Conservation (phyloP, 2,113 vertebrate species). For the Podiceps cristatus region DNA sequence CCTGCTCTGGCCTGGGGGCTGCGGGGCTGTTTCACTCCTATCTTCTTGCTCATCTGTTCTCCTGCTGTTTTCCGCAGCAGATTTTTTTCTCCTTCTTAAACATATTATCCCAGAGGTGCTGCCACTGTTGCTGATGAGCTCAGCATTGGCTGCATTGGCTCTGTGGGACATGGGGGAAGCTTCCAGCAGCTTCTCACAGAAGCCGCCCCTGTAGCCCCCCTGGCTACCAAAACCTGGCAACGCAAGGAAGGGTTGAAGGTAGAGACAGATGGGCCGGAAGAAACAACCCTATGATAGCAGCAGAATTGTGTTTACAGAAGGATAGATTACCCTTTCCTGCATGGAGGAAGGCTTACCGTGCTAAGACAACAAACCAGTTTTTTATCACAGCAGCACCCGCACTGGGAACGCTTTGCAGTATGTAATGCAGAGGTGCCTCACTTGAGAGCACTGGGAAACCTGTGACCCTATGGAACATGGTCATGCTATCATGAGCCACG, state of each 20-base stretch:
- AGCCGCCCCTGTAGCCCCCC: too few relatives aligned
- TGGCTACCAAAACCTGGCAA: too few relatives aligned
- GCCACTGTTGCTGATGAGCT: too few relatives aligned
- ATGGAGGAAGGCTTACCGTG: background rate
- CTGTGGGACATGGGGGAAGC: too few relatives aligned
- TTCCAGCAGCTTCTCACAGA: too few relatives aligned
- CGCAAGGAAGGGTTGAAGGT: background rate
- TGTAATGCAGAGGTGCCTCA: background rate
- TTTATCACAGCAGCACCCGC: background rate
- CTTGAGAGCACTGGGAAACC: background rate
- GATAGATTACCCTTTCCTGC: background rate
- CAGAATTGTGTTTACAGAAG: background rate
- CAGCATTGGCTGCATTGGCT: too few relatives aligned
- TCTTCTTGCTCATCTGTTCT: too few relatives aligned
- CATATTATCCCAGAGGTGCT: too few relatives aligned
- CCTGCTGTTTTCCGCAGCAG: too few relatives aligned
- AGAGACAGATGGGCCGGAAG: background rate
- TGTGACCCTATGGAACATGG: background rate
- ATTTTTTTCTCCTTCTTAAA: too few relatives aligned
- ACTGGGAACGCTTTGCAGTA: background rate
- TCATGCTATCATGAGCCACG: background rate
- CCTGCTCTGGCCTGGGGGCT: too few relatives aligned
- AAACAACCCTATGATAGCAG: accelerated
- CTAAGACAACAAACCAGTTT: background rate
- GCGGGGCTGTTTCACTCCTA: too few relatives aligned